Conservation (phyloP, 2,888 invertebrate genomes). For the Tenthredo mesomela region DNA sequence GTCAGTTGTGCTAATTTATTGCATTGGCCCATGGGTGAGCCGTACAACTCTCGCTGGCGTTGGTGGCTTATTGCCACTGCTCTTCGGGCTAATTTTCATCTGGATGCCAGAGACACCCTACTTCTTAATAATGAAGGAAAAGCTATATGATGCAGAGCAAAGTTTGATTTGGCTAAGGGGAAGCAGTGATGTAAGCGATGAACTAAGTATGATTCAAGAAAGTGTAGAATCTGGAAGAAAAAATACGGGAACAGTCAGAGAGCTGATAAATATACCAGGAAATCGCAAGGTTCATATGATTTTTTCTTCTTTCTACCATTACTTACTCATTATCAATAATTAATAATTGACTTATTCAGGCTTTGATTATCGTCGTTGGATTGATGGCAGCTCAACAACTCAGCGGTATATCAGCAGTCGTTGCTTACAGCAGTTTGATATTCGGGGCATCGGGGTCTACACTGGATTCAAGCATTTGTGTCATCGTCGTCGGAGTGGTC, state of each 20-base stretch:
- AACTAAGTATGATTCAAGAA: slow-evolving; percentile 62
- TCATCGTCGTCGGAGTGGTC: slow-evolving; percentile 51
- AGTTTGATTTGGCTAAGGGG: slow-evolving; percentile 65
- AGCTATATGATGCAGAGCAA: slow-evolving; percentile 63
- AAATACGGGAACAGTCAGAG: slow-evolving; percentile 60
- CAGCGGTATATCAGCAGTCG: slow-evolving; percentile 51
- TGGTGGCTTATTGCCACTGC: slow-evolving; percentile 55
- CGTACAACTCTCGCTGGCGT: slow-evolving; percentile 54
- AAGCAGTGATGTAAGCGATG: slow-evolving; percentile 66
- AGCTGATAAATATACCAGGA: slow-evolving; percentile 36
- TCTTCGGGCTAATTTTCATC: slow-evolving; percentile 55
- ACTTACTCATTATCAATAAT: background rate
- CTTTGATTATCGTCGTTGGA: slow-evolving; percentile 49
- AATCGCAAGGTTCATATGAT: slow-evolving; percentile 46
- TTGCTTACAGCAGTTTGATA: slow-evolving; percentile 37
- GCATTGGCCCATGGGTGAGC: slow-evolving; percentile 59
- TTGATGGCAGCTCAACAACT: slow-evolving; percentile 57
- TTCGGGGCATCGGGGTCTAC: background rate
- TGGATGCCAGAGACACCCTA: slow-evolving; percentile 63
- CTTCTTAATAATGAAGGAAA: slow-evolving; percentile 58
- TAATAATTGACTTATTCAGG: background rate
- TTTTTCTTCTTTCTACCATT: background rate
- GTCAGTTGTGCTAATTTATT: slow-evolving; percentile 51
- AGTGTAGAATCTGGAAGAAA: slow-evolving; percentile 70
- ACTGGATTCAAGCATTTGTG: background rate